Conservation (phyloP, 2,888 invertebrate genomes). For the Lysandra bellargus region DNA sequence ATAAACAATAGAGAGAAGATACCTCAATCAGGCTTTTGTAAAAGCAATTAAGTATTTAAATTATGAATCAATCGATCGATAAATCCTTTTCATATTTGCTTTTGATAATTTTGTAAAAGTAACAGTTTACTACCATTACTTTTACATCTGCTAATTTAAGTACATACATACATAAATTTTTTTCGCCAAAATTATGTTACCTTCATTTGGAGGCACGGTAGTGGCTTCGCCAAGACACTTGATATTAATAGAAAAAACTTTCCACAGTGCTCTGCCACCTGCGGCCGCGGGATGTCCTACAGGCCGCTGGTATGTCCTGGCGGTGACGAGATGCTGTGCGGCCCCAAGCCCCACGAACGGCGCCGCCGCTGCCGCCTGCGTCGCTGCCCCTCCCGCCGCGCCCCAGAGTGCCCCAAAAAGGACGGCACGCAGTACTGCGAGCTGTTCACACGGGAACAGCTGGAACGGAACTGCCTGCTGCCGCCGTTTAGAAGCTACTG, state of each 20-base stretch:
- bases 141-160: background rate
- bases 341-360: slow-evolving; percentile 74
- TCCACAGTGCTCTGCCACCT: slow-evolving; percentile 82
- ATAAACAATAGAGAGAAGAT: background rate
- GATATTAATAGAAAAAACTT: slow-evolving; percentile 7
- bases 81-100: background rate
- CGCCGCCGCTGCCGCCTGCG: slow-evolving; percentile 77
- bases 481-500: slow-evolving; percentile 81
- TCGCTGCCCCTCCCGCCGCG: slow-evolving; percentile 52
- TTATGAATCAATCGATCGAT: background rate
- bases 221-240: background rate
- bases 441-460: slow-evolving; percentile 59
- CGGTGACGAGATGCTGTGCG: slow-evolving; percentile 74
- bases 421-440: slow-evolving; percentile 77
- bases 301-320: slow-evolving; percentile 79
- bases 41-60: background rate
- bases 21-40: background rate
- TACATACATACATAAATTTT: background rate
- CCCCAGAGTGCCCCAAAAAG: slow-evolving; percentile 50
- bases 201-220: background rate
- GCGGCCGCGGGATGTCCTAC: slow-evolving; percentile 80
- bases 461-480: slow-evolving; percentile 78
- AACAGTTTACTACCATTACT: background rate
- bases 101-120: background rate
- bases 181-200: background rate